Evolutionary conservation across 2,113 vertebrate genomes (phyloP), one percentile per base, ranked within the genome.

Genomic region (Vimba vimba): DNA sequence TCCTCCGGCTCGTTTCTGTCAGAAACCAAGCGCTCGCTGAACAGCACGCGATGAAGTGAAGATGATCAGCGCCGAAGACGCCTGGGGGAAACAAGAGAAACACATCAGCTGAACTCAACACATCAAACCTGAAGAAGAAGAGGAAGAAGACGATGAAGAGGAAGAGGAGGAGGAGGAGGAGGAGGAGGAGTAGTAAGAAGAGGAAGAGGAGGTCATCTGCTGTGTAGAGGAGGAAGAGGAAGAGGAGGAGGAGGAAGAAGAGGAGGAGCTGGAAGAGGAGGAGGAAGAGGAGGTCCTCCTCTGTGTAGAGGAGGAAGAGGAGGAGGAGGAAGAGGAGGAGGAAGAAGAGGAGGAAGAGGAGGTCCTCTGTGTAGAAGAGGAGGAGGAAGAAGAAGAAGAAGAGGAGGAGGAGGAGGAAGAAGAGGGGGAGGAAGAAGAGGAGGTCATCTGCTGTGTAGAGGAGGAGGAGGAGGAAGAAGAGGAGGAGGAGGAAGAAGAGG

Each of bases 41-140:
- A 87, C 86, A 25, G 39, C 85, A 50, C 60, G 62, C 39, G 88
- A 90, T 81, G 82, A 87, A 39, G 81, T 47, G 8, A 80, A 86
- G 85, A 82, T 27, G 81, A 91, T 87, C 55, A 36, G 79, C 62
- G 55, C 81, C 86, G 87, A 86, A 78, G 87, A 90, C 87, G 89
- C 89, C 94, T 95, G 93, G 79, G 88, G 83, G 83, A 59, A 69
- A 90, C 83, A 89, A 75, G 88, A 27, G 88, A 91, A 88, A 87
- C 50, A 78, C 87, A 90, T 93, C 92, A 69, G 84, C 83, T 84
- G 85, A 86, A 52, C 45, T 85, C 79, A 90, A 57, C 88, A 86
- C 83, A 79, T 62, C 36, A 82, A 73, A 25, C n/a, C 23, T 1
- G 64, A 86, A 36, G 52, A 86, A 83, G 64, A 64, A 17, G 84